Conservation (phyloP, 1,140 invertebrate species). For the Drosophila sp. region DNA sequence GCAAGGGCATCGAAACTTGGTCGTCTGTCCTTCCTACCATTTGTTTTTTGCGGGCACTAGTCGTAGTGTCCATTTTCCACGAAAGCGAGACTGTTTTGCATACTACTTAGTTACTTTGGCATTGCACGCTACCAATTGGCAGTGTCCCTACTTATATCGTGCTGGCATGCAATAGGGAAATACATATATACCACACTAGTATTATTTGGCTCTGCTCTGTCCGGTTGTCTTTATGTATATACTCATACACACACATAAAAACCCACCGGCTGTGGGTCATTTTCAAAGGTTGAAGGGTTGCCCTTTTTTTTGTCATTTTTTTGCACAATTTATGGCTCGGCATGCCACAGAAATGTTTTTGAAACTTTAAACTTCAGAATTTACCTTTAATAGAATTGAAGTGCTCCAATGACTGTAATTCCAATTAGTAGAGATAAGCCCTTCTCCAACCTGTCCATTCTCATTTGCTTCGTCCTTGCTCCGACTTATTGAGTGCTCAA, state of each 20-base stretch:
- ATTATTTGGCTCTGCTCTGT: neutral
- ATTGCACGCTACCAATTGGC: constrained; percentile 4
- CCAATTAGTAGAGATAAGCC: neutral
- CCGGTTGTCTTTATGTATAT: neutral
- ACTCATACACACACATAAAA: neutral
- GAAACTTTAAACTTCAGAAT: neutral
- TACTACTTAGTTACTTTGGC: neutral
- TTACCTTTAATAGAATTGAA: neutral
- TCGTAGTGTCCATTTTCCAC: neutral
- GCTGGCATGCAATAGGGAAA: constrained; percentile 6
- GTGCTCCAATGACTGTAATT: neutral
- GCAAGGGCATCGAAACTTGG: no score
- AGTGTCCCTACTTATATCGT: constrained; percentile 7
- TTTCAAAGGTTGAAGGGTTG: neutral
- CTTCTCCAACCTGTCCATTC: neutral
- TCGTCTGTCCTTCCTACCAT: neutral
- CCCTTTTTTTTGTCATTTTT: neutral
- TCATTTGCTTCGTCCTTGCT: neutral
- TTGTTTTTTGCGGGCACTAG: neutral
- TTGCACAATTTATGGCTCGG: constrained; percentile 2
- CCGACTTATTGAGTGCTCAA: constrained; percentile 3
- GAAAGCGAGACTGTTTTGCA: constrained; percentile 6
- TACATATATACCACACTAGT: neutral
- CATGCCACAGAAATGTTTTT: constrained; percentile 1
- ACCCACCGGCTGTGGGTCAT: neutral